Evolutionary conservation across 1,140 invertebrate species (phyloP).

Genomic region (Propsilocerus akamusi): DNA sequence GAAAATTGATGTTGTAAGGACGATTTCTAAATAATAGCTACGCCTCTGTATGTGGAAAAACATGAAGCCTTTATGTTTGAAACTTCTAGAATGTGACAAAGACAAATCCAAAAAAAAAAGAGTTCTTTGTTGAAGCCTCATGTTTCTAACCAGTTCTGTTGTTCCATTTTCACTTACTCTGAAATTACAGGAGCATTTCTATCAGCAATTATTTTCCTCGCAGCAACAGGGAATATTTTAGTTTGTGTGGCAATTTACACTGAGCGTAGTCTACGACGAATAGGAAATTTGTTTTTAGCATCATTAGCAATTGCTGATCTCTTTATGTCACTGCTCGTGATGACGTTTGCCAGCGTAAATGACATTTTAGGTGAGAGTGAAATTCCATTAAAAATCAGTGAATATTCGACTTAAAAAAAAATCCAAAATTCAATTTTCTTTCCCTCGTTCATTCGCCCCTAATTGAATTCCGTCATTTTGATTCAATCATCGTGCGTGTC

Average conservation of each 20-base stretch:
- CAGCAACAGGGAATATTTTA: conserved; percentile 75
- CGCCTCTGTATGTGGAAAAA: too few species aligned
- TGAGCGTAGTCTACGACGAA: conserved; percentile 64
- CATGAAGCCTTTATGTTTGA: too few species aligned
- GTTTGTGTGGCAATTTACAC: conserved; percentile 89
- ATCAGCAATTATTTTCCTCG: conserved; percentile 66
- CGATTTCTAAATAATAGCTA: too few species aligned
- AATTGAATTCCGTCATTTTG: too few species aligned
- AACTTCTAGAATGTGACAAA: too few species aligned
- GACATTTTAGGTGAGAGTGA: conserved; percentile 34
- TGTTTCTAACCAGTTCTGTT: too few species aligned
- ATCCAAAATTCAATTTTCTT: background rate
- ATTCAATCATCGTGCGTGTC: too few species aligned
- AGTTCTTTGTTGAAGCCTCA: too few species aligned
- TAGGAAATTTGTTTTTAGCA: conserved; percentile 81
- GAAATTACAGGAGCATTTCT: conserved; percentile 61
- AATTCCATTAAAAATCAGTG: too few species aligned
- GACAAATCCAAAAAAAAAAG: too few species aligned
- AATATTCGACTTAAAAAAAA: background rate
- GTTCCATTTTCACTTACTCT: conserved; percentile 10
- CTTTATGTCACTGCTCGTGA: conserved; percentile 73
- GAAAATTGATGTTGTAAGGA: too few species aligned
- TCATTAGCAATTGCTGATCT: conserved; percentile 83
- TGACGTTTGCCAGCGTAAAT: conserved; percentile 70
- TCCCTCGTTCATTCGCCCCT: background rate